Evolutionary conservation across 2,797 vertebrate genomes (phyloP), one percentile per base, ranked within the genome.

Genomic region (Lagorchestes hirsutus): DNA sequence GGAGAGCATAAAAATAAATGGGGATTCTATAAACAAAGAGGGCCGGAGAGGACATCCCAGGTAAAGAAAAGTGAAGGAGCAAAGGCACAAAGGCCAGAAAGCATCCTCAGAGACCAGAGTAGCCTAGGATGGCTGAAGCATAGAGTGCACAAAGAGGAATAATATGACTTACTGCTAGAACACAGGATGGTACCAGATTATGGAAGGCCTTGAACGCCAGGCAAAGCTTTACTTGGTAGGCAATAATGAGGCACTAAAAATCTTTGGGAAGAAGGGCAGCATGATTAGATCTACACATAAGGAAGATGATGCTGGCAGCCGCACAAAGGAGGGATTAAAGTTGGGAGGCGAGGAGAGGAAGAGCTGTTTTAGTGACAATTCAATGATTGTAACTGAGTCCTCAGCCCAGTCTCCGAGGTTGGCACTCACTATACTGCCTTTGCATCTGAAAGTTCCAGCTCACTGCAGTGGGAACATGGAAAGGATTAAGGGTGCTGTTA

Each of bases 401-500:
- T 54, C 92, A n/a, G 52, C 62, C 54, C 22, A 46, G 31, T 55
- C 28, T 93, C 54, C 55, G 57, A 55, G 55, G 24, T 8, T 57
- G 74, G 62, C 14, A 56, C 4, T 93, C 74, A 14, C 74, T 56
- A 40, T 50, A 82, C n/a, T 82, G 11, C 12, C 1, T 55, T n/a
- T 34, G 52, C 34, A 12, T 54, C 16, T 22, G 50, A 54, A 91
- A 4, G 34, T 54, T 91, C 67, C 40, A 82, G n/a, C 34, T 87
- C 34, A 55, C 58, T 57, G 74, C 18, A 87, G 56, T 40, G n/a
- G 55, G 54, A 40, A 52, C 40, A 13, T 31, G 40, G 67, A 40
- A 56, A 93, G 40, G 74, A 93, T 93, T 93, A 87, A 31, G 93
- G 55, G 74, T 56, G 12, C 74, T 18, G 6, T 90, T n/a, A 57